Base-by-base conservation (phyloP, 1,140 invertebrate genomes). In the Aphidius ervi region DNA sequence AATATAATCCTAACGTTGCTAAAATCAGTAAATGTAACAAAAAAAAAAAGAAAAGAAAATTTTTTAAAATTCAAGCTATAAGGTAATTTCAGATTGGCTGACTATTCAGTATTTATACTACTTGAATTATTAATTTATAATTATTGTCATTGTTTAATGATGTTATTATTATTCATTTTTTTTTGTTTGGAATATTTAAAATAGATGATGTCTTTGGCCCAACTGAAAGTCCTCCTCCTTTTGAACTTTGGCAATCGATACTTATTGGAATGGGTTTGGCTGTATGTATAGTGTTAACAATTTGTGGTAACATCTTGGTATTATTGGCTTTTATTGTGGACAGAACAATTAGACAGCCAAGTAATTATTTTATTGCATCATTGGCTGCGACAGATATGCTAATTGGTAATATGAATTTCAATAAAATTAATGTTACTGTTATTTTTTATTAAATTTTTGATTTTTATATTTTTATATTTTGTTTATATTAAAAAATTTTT, bases 311-410 rank as follows among this genome's bases (percentile, higher is more conserved):
- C 76, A 91, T 99, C 50, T 85, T 99, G 10, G 98, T 99, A 41
- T 84, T 99, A 31, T 76, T 98, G 43, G 94, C 96, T 31, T 99
- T 99, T 80, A 91, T 97, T 58, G 91, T 99, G 37, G 98, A 99
- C 76, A 85, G 97, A 59, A 92, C 92, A 58, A 99, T 99, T 70
- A 86, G 98, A 49, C 97, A 99, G 72, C 97, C 98, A 3, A 97
- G 94, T 73, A 99, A 99, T 81, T 99, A 99, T 82, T 99, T 99
- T 81, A 98, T 99, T 56, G 97, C 95, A 4, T 99, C 96, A 0
- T 83, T 99, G 47, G 97, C 98, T 31, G 93, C 97, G 41, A 98
- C 96, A 9, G 98, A 99, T 82, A 88, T 99, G 81, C 85, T 99
- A 60, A 99, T 99, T 77, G 98, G 98, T 86, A 78, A 86, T 42